A percentile compares a stretch with the other conserved stretches of the same genome.
Conservation (phyloP, 2,888 invertebrate species). For the Erebia ligea region DNA sequence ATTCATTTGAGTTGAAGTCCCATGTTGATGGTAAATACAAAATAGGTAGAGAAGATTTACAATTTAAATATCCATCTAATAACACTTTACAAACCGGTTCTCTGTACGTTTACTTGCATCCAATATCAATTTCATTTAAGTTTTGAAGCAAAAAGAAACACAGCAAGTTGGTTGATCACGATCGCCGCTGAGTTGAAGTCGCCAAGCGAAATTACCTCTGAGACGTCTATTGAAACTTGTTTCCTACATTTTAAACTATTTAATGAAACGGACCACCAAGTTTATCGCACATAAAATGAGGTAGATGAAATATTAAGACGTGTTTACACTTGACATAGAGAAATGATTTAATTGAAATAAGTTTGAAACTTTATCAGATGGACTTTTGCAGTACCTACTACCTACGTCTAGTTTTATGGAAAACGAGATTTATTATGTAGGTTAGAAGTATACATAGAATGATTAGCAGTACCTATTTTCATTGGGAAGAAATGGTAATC, state of each 20-base stretch:
- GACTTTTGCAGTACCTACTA: too few species aligned
- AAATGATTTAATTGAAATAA: neutral
- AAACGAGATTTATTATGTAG: too few species aligned
- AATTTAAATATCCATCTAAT: neutral
- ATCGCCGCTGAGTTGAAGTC: constrained; percentile 30
- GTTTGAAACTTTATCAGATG: too few species aligned
- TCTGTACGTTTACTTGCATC: constrained; percentile 8
- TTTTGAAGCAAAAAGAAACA: constrained; percentile 33
- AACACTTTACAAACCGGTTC: neutral
- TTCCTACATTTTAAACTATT: constrained; percentile 45
- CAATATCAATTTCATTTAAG: constrained; percentile 39
- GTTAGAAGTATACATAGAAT: too few species aligned
- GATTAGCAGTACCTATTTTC: too few species aligned
- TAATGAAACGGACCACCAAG: constrained; percentile 45
- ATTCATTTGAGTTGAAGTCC: too few species aligned
- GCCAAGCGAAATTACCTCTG: constrained; percentile 39
- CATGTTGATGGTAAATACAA: too few species aligned
- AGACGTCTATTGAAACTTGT: constrained; percentile 42
- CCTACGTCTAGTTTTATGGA: too few species aligned
- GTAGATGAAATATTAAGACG: constrained; percentile 26
- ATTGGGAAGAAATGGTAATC: too few species aligned
- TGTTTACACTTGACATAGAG: neutral
- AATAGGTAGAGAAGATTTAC: neutral
- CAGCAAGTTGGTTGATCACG: constrained; percentile 33
- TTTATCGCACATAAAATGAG: constrained; percentile 39